Evolutionary conservation across 2,888 invertebrate genomes (phyloP), one percentile per base, ranked within the genome.

Genomic region (Coremacera marginata): DNA sequence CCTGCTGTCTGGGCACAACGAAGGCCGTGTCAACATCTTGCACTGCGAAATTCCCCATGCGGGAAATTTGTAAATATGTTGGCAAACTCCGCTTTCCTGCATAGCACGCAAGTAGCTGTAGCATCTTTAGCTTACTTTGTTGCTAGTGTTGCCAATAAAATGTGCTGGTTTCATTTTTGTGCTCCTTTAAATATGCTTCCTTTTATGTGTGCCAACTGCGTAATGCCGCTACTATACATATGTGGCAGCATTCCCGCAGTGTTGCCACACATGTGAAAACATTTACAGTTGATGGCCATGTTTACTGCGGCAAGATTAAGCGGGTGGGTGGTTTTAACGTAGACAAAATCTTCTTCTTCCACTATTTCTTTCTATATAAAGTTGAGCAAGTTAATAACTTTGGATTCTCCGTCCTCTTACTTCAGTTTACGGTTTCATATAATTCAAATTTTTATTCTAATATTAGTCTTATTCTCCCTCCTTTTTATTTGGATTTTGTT

Each of bases 141-240:
- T 27, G 22, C 25, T 25, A 25, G 14, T 25, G 14, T 27, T 19
- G 55, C 55, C 44, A 44, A 44, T 44, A 44, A 44, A 44, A 44
- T 44, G 44, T 44, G 44, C 44, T 44, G 44, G 60, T 67, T 22
- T 67, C 19, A 19, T 67, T 34, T 67, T 37, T 67, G 67, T 44
- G 34, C 70, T 9, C 70, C 70, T 70, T 27, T 27, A 70, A 70
- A 51, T 70, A 57, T 57, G 71, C 57, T 57, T 19, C 37, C 5
- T 22, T 57, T 57, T 57, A 60, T 51, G 68, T 68, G 49, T 68
- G 68, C 51, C 68, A 57, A 25, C 37, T 67, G 68, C 55, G 68
- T 31, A 57, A 31, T 57, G 5, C 19, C 49, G 14, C 16, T 63
- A 9, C 25, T 22, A 60, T 11, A 14, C 60, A 14, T 14, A 16